Percentiles rank a stretch among this genome's conserved stretches.
These are phyloP conservation scores for Polyodon spathula DNA, from an alignment of 2,113 vertebrate species.

Conservation along the genomic window DNA sequence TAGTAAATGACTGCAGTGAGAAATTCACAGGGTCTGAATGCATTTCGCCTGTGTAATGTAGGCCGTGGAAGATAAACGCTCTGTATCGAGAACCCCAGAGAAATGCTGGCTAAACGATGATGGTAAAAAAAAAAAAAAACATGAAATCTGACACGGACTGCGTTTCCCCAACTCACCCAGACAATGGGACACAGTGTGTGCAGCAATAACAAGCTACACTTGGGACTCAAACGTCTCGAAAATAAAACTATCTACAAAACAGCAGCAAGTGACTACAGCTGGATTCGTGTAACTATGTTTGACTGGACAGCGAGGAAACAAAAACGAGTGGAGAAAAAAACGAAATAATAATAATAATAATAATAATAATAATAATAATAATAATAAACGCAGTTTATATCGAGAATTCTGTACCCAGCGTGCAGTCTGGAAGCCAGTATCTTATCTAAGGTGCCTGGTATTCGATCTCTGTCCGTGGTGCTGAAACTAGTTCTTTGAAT, in stretches of 20 bases:
- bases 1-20: slow-evolving; percentile 98
- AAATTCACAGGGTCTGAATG: slow-evolving; percentile 60
- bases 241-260: slow-evolving; percentile 56
- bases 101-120: slow-evolving; percentile 35
- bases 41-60: slow-evolving; percentile 40
- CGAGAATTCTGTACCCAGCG: no score
- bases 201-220: slow-evolving; percentile 66
- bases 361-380: no score
- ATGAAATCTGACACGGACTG: slow-evolving; percentile 59
- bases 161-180: slow-evolving; percentile 58
- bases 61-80: slow-evolving; percentile 51
- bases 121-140: slow-evolving; percentile 40
- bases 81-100: slow-evolving; percentile 26
- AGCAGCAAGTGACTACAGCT: slow-evolving; percentile 38
- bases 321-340: no score
- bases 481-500: slow-evolving; percentile 41
- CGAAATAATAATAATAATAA: no score
- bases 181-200: slow-evolving; percentile 81
- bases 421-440: slow-evolving; percentile 28
- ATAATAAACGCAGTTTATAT: no score
- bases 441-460: slow-evolving; percentile 19
- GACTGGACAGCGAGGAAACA: slow-evolving; percentile 45
- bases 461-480: slow-evolving; percentile 49
- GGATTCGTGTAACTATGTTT: slow-evolving; percentile 45
- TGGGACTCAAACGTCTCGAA: slow-evolving; percentile 52